These are phyloP conservation scores for Tethya wilhelma DNA, from an alignment of 37 sponge, comb jelly and placozoan genomes.

Conservation along the genomic window DNA sequence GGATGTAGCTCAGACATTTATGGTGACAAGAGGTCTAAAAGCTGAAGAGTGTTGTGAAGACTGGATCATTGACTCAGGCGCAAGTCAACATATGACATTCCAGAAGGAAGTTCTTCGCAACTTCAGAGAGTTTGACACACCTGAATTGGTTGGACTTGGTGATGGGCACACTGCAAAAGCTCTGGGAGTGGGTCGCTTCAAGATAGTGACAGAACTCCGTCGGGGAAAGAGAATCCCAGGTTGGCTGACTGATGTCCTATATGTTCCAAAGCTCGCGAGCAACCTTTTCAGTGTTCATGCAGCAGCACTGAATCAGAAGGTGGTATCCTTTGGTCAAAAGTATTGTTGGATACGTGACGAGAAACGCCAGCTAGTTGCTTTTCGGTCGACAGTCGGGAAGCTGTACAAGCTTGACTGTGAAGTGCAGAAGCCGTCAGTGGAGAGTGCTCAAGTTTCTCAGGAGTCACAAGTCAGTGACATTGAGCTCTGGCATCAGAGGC, in stretches of 20 bases:
- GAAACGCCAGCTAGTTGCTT: constrained; percentile 13
- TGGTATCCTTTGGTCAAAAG: constrained; percentile 20
- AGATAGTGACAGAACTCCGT: constrained; percentile 7
- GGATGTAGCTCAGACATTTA: not conserved
- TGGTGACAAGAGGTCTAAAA: not conserved
- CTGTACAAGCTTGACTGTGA: constrained; percentile 47
- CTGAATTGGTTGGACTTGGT: constrained; percentile 50
- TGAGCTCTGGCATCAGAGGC: constrained; percentile 66
- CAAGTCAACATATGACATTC: constrained; percentile 57
- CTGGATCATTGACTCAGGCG: no score
- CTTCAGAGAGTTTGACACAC: constrained; percentile 25
- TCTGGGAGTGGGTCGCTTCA: constrained; percentile 27
- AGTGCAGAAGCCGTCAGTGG: not conserved
- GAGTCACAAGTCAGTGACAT: not conserved
- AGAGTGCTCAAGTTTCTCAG: constrained; percentile 22
- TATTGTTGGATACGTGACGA: constrained; percentile 33
- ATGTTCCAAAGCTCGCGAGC: constrained; percentile 53
- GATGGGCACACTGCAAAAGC: constrained; percentile 53
- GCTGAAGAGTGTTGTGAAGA: no score
- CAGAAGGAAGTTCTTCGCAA: constrained; percentile 22
- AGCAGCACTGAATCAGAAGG: constrained; percentile 24
- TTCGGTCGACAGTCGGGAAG: constrained; percentile 14
- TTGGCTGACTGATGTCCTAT: constrained; percentile 23
- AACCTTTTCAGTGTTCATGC: constrained; percentile 52
- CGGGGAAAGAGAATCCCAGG: constrained; percentile 9